A percentile compares a stretch with the other conserved stretches of the same genome.
These are phyloP conservation scores for Triplophysa bombifrons DNA, from an alignment of 2,797 vertebrate genomes.

Conservation along the genomic window DNA sequence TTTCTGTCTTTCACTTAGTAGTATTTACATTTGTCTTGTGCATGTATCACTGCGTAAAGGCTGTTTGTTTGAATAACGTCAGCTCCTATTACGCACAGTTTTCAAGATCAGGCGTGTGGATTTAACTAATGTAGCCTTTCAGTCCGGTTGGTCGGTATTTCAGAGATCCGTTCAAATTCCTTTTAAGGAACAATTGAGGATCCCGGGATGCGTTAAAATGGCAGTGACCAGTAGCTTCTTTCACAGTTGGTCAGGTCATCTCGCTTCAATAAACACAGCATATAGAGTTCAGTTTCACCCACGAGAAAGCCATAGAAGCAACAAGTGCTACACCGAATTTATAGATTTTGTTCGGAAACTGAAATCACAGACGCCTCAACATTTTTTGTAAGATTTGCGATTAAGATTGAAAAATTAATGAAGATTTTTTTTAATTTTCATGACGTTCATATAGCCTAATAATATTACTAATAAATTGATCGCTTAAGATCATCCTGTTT, in stretches of 20 bases:
- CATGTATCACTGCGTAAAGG: neutral
- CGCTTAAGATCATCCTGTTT: too few relatives aligned
- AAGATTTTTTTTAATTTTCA: too few relatives aligned
- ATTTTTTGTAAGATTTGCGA: neutral
- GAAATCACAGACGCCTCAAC: neutral
- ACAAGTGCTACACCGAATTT: slow-evolving; percentile 23
- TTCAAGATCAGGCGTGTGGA: slow-evolving; percentile 48
- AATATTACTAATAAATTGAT: too few relatives aligned
- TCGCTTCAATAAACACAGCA: slow-evolving; percentile 30
- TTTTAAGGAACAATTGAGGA: slow-evolving; percentile 76
- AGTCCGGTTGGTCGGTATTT: slow-evolving; percentile 69
- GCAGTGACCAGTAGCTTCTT: slow-evolving; percentile 66
- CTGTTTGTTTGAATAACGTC: neutral
- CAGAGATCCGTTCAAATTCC: slow-evolving; percentile 76
- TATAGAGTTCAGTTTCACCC: neutral
- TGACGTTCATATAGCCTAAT: too few relatives aligned
- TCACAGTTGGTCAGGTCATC: slow-evolving; percentile 65
- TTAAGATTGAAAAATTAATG: neutral
- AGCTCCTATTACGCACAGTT: slow-evolving; percentile 1
- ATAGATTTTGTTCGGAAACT: neutral
- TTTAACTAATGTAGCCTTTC: slow-evolving; percentile 68
- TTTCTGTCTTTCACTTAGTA: neutral
- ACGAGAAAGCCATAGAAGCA: slow-evolving; percentile 35
- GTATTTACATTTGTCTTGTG: neutral
- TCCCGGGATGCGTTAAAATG: slow-evolving; percentile 75